Percentiles rank a stretch among this genome's conserved stretches.
Conservation (phyloP, 2,797 vertebrate species). For the Ptychobarbus kaznakovi region DNA sequence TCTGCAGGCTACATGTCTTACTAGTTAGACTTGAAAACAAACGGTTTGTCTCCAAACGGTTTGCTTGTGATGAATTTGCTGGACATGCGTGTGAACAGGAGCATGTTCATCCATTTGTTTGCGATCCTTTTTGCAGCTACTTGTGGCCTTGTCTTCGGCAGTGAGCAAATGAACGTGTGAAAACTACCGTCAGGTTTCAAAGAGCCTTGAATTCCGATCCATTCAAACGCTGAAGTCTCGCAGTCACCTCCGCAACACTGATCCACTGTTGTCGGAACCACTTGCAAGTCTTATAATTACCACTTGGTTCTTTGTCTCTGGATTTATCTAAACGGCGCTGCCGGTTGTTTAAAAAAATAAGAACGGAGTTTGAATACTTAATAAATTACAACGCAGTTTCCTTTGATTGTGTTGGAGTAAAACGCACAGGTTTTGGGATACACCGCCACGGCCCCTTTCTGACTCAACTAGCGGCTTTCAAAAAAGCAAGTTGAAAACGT, state of each 20-base stretch:
- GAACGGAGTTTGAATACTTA: not conserved
- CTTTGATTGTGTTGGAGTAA: constrained; percentile 1
- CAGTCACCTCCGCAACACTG: constrained; percentile 41
- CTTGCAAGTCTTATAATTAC: constrained; percentile 18
- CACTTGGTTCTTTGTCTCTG: constrained; percentile 40
- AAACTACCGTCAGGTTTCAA: constrained; percentile 6
- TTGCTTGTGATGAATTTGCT: constrained; percentile 66
- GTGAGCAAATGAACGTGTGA: not conserved
- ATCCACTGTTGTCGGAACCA: constrained; percentile 11
- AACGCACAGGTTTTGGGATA: constrained; percentile 16
- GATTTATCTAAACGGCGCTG: not conserved
- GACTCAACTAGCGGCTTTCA: constrained; percentile 46
- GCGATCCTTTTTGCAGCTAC: constrained; percentile 20
- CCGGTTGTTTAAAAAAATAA: not conserved
- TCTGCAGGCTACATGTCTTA: constrained; percentile 69
- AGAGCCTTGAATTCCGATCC: constrained; percentile 26
- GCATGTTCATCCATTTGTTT: constrained; percentile 61
- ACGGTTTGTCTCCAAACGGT: constrained; percentile 67
- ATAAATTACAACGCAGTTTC: constrained; percentile 18
- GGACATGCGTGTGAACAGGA: constrained; percentile 62
- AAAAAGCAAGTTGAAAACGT: constrained; percentile 21
- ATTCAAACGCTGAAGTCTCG: constrained; percentile 33
- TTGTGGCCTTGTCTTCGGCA: constrained; percentile 25
- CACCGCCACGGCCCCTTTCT: not conserved
- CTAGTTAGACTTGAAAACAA: constrained; percentile 44